These are phyloP conservation scores for Montipora sp. DNA, from an alignment of 64 coral and sea anemone species.

Conservation along the genomic window DNA sequence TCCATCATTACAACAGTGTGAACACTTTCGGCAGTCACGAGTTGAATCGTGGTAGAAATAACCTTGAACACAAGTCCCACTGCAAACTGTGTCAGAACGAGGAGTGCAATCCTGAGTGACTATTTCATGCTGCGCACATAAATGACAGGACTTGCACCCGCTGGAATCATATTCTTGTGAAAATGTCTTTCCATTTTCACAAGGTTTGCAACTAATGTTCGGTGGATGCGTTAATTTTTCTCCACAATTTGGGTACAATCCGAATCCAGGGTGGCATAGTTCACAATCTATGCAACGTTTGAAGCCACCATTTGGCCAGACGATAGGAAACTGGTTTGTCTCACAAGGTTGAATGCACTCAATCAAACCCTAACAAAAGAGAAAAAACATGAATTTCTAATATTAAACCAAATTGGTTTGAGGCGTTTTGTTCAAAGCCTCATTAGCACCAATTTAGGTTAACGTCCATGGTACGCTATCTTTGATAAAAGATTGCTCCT, in stretches of 20 bases:
- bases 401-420: too few species aligned
- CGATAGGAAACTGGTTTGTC: too few species aligned
- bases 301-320: too few species aligned
- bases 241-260: slow-evolving; percentile 4
- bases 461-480: too few species aligned
- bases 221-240: neutral
- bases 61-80: neutral
- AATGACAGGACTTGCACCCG: neutral
- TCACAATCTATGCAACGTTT: neutral
- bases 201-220: neutral
- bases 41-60: neutral
- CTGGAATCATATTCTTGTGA: neutral
- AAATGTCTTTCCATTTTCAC: neutral
- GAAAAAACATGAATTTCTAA: too few species aligned
- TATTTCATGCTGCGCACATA: neutral
- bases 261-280: neutral
- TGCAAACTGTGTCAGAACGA: neutral
- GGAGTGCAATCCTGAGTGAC: neutral
- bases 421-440: too few species aligned
- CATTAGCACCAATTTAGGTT: too few species aligned
- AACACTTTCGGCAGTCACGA: slow-evolving; percentile 4
- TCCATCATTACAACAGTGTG: slow-evolving; percentile 26
- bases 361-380: too few species aligned
- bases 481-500: too few species aligned
- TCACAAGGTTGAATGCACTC: too few species aligned